A percentile compares a stretch with the other conserved stretches of the same genome.
Evolutionary conservation across 2,113 vertebrate species (phyloP).

Genomic region (Leucosticte australis): DNA sequence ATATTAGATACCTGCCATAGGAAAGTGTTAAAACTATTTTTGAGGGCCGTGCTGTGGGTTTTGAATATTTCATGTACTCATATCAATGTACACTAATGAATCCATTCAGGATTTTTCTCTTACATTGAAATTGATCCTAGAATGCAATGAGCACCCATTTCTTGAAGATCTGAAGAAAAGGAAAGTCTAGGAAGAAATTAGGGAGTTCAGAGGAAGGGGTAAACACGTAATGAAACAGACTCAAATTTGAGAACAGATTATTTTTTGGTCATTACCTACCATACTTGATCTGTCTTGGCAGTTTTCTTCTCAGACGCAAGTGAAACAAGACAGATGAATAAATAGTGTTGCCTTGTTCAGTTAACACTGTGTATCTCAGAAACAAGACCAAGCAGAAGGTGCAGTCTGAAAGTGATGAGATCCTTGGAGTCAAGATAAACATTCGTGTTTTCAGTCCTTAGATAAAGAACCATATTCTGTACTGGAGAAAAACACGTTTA

Average conservation of each 20-base stretch:
- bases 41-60: neutral
- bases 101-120: neutral
- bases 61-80: neutral
- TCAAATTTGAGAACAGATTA: neutral
- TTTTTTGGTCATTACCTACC: neutral
- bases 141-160: neutral
- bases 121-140: neutral
- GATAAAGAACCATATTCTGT: neutral
- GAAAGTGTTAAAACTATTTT: neutral
- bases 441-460: neutral
- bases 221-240: neutral
- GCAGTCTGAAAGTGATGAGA: neutral
- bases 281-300: neutral
- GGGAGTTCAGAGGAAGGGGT: neutral
- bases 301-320: neutral
- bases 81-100: neutral
- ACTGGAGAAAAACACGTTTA: neutral
- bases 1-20: neutral
- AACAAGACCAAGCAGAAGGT: neutral
- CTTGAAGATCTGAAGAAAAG: neutral
- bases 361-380: neutral
- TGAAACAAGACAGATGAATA: neutral
- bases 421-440: neutral
- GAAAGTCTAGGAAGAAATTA: neutral
- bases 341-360: neutral